Conservation (phyloP, 2,113 vertebrate genomes). For the Antechinus flavipes region DNA sequence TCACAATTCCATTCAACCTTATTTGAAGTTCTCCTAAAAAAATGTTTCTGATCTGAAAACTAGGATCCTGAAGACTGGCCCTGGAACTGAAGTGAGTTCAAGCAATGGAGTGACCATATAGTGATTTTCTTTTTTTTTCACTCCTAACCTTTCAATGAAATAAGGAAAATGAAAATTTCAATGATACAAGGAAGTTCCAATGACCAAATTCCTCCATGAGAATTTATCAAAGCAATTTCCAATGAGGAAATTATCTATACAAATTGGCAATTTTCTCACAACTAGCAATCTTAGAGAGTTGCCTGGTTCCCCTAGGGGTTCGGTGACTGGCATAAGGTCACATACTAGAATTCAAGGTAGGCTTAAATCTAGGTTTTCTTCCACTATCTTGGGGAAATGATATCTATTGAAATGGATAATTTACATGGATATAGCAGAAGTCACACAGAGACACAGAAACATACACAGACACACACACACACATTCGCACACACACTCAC, state of each 20-base stretch:
- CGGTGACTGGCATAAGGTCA: not conserved
- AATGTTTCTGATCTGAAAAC: not conserved
- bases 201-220: not conserved
- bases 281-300: not conserved
- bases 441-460: no score
- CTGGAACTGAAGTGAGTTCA: not conserved
- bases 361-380: not conserved
- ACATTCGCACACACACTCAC: no score
- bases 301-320: not conserved
- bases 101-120: not conserved
- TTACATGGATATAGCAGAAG: not conserved
- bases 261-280: not conserved
- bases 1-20: not conserved
- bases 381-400: not conserved
- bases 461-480: no score
- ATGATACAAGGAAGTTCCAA: not conserved
- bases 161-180: not conserved
- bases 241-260: not conserved
- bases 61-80: not conserved
- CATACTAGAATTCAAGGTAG: not conserved
- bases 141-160: not conserved
- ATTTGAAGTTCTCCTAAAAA: not conserved
- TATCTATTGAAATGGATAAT: not conserved
- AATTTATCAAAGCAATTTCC: no score
- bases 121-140: not conserved